Percentiles rank a stretch among this genome's conserved stretches.
Evolutionary conservation across 2,888 invertebrate species (phyloP).

Genomic region (Lobophora halterata): DNA sequence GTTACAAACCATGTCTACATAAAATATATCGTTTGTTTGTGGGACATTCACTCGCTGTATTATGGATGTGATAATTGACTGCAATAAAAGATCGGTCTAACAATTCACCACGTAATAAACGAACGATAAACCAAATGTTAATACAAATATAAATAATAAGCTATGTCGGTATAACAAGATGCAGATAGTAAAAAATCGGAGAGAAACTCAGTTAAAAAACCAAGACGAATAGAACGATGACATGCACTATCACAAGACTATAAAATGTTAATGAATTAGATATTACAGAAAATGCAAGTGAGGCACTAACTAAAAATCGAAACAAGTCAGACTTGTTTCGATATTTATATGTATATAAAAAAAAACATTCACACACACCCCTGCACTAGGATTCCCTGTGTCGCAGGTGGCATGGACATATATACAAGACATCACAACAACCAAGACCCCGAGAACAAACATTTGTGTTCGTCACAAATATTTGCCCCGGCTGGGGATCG

Average conservation of each 20-base stretch:
- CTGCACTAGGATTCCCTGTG: too few relatives aligned
- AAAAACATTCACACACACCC: too few relatives aligned
- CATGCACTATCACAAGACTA: slow-evolving; percentile 19
- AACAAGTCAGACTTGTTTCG: too few relatives aligned
- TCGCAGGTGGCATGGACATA: too few relatives aligned
- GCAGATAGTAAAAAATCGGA: slow-evolving; percentile 8
- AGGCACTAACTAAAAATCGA: too few relatives aligned
- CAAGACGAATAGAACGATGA: slow-evolving; percentile 24
- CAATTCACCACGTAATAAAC: slow-evolving; percentile 23
- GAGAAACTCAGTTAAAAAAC: slow-evolving; percentile 26
- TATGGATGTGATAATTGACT: slow-evolving; percentile 24
- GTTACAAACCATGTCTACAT: slow-evolving; percentile 8
- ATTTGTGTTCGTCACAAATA: too few relatives aligned
- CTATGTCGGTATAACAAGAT: not conserved
- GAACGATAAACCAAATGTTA: slow-evolving; percentile 10
- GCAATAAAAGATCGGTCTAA: slow-evolving; percentile 27
- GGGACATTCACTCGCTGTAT: slow-evolving; percentile 11
- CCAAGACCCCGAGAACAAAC: too few relatives aligned
- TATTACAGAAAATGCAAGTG: slow-evolving; percentile 22
- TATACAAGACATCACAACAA: too few relatives aligned
- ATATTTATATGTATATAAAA: too few relatives aligned
- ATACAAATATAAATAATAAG: not conserved
- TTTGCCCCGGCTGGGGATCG: too few relatives aligned
- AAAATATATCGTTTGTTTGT: slow-evolving; percentile 4
- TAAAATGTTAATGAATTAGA: not conserved